Conservation (phyloP, 2,113 vertebrate species). For the Brachyhypopomus gauderio region DNA sequence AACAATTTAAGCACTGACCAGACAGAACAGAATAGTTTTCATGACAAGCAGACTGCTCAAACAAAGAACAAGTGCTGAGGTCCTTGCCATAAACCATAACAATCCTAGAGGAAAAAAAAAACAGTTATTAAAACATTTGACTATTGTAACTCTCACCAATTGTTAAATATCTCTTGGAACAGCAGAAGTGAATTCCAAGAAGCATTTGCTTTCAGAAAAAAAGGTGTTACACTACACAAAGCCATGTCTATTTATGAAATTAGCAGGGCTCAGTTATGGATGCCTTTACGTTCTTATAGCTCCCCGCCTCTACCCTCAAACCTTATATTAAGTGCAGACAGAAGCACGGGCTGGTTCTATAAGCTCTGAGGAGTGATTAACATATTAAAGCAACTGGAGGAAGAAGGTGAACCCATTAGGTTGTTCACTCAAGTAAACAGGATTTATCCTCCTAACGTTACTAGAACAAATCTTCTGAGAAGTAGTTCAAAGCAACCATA, state of each 20-base stretch:
- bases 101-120: slow-evolving; percentile 7
- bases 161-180: slow-evolving; percentile 6
- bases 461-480: not conserved
- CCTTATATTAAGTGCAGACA: slow-evolving; percentile 7
- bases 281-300: not conserved
- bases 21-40: slow-evolving; percentile 33
- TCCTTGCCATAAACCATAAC: slow-evolving; percentile 34
- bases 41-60: slow-evolving; percentile 33
- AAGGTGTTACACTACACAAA: slow-evolving; percentile 20
- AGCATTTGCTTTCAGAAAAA: not conserved
- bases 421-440: slow-evolving; percentile 2
- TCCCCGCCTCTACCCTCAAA: no score
- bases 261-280: slow-evolving; percentile 3
- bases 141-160: slow-evolving; percentile 3
- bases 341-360: not conserved
- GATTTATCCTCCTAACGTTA: not conserved
- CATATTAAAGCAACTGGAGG: not conserved
- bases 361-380: not conserved
- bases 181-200: slow-evolving; percentile 6
- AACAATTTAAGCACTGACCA: slow-evolving; percentile 41
- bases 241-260: slow-evolving; percentile 33
- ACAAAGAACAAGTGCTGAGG: slow-evolving; percentile 30
- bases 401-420: not conserved
- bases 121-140: slow-evolving; percentile 21
- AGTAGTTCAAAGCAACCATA: not conserved